Evolutionary conservation across 2,888 invertebrate species (phyloP).

Genomic region (Dione juno): DNA sequence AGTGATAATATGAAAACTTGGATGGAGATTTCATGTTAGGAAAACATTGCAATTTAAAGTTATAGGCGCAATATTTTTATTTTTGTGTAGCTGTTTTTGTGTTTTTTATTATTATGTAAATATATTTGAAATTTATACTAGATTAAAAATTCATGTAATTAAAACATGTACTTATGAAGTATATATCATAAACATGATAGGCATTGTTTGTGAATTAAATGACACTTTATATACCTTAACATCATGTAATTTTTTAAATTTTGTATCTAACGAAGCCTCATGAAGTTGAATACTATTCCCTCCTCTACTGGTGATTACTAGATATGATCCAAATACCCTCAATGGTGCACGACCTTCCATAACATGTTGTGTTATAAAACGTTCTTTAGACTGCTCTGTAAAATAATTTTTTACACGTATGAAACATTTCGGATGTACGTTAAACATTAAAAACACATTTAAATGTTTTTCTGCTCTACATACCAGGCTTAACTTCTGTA

Average conservation of each 20-base stretch:
- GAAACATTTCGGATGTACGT: background rate
- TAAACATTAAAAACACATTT: background rate
- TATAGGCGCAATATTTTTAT: background rate
- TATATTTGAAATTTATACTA: too few species aligned
- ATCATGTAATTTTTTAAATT: conserved; percentile 79
- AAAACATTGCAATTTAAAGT: background rate
- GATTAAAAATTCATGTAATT: too few species aligned
- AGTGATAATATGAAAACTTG: background rate
- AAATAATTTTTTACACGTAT: conserved; percentile 32
- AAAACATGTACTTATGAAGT: too few species aligned
- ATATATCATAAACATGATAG: too few species aligned
- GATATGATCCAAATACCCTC: conserved; percentile 68
- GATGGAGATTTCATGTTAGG: background rate
- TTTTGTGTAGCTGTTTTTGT: too few species aligned
- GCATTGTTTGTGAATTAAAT: too few species aligned
- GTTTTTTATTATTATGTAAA: too few species aligned
- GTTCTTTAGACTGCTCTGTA: conserved; percentile 70
- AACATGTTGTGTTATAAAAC: conserved; percentile 77
- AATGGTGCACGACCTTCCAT: conserved; percentile 84
- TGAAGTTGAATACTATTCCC: conserved; percentile 83
- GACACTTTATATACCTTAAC: conserved; percentile 73
- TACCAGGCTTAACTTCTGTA: conserved; percentile 84
- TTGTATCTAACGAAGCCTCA: conserved; percentile 70
- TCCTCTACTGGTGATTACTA: conserved; percentile 77
- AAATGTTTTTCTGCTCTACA: conserved; percentile 37